A percentile compares a stretch with the other conserved stretches of the same genome.
phyloP scores from a whole-genome alignment of 1,140 invertebrate species.

The Lepidurus apus region DNA sequence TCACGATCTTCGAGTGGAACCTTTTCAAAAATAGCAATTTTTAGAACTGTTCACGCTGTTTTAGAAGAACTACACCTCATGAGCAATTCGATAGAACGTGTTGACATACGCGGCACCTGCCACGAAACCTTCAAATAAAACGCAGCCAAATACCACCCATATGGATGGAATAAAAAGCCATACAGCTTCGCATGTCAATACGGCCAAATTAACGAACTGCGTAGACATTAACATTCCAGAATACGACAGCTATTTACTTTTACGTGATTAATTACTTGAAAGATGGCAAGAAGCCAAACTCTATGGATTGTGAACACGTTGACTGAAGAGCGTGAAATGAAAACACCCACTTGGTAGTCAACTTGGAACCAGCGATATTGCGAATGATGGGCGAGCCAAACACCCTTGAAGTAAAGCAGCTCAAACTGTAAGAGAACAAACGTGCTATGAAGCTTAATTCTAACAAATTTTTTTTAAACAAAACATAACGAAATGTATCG shows the following conservation, averaged over 20 bases:
- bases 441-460: background rate
- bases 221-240: constrained; percentile 38
- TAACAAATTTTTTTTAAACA: too few species aligned
- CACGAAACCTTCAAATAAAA: constrained; percentile 75
- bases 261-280: constrained; percentile 55
- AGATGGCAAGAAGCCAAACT: constrained; percentile 67
- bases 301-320: constrained; percentile 62
- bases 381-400: constrained; percentile 55
- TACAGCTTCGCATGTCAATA: constrained; percentile 61
- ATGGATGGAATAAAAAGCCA: constrained; percentile 66
- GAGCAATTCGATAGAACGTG: constrained; percentile 70
- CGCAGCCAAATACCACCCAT: constrained; percentile 64
- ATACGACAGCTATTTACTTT: background rate
- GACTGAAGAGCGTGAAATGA: constrained; percentile 77
- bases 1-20: constrained; percentile 54
- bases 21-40: constrained; percentile 40
- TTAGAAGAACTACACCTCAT: constrained; percentile 54
- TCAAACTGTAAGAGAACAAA: constrained; percentile 62
- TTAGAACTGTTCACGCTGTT: background rate
- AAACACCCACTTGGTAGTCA: constrained; percentile 79
- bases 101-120: constrained; percentile 84
- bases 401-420: constrained; percentile 63
- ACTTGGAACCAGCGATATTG: constrained; percentile 82
- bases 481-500: background rate
- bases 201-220: constrained; percentile 61